Evolutionary conservation across 2,888 invertebrate genomes (phyloP).

Genomic region (Eremobia ochroleuca): DNA sequence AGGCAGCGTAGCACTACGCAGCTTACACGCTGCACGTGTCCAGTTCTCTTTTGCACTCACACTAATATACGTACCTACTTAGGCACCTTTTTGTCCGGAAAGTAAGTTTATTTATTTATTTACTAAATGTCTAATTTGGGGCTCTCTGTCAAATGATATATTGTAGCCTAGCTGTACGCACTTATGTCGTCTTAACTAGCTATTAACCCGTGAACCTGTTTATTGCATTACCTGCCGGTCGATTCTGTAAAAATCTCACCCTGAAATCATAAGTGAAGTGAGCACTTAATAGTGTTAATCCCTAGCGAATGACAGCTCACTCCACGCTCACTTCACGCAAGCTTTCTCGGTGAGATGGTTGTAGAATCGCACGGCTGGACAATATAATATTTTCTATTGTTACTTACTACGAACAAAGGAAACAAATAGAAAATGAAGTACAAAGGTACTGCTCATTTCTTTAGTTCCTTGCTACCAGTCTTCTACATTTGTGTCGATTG

Average conservation of each 20-base stretch:
- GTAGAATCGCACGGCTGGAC: too few relatives aligned
- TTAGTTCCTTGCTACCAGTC: too few relatives aligned
- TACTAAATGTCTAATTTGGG: neutral
- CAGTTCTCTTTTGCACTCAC: neutral
- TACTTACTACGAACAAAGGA: neutral
- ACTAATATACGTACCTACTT: neutral
- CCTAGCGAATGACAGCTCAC: too few relatives aligned
- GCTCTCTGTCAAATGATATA: neutral
- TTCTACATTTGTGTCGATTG: neutral
- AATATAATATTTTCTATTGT: neutral
- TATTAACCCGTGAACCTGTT: neutral
- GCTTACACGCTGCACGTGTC: neutral
- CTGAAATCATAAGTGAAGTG: too few relatives aligned
- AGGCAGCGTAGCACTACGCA: neutral
- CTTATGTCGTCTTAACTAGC: neutral
- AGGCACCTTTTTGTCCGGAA: neutral
- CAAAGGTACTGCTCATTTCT: neutral
- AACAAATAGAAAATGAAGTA: neutral
- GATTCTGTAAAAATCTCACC: too few relatives aligned
- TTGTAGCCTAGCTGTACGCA: neutral
- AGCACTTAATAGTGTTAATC: too few relatives aligned
- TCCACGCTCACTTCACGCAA: too few relatives aligned
- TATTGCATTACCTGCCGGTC: neutral
- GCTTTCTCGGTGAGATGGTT: too few relatives aligned
- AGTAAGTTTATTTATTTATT: neutral